A percentile compares a stretch with the other conserved stretches of the same genome.
Conservation (phyloP, 2,888 invertebrate species). For the Rhingia rostrata region DNA sequence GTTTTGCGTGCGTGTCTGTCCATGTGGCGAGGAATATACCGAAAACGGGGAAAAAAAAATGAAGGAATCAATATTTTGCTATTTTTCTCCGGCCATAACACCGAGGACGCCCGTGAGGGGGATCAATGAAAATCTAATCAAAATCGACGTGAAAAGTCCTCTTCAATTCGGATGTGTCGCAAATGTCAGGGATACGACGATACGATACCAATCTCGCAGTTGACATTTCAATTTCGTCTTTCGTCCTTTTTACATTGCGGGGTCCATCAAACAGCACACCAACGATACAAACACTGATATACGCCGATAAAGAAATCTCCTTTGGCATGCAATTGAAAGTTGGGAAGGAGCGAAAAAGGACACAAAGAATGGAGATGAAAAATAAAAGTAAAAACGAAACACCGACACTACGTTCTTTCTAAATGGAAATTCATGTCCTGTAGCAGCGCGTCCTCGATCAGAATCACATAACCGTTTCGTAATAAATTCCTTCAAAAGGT, state of each 20-base stretch:
- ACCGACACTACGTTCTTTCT: constrained; percentile 14
- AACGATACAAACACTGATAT: constrained; percentile 12
- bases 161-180: constrained; percentile 72
- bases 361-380: not conserved
- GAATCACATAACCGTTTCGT: constrained; percentile 57
- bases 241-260: constrained; percentile 34
- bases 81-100: not conserved
- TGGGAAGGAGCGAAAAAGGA: constrained; percentile 1
- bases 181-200: constrained; percentile 62
- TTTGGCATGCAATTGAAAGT: constrained; percentile 63
- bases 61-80: constrained; percentile 42
- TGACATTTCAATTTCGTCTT: constrained; percentile 73
- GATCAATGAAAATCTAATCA: constrained; percentile 74
- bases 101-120: constrained; percentile 16
- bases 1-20: constrained; percentile 51
- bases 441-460: constrained; percentile 41
- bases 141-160: constrained; percentile 74
- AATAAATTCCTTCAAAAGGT: constrained; percentile 66
- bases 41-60: constrained; percentile 13
- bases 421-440: constrained; percentile 68
- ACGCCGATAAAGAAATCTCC: constrained; percentile 44
- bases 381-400: not conserved
- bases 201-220: constrained; percentile 69
- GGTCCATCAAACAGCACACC: not conserved
- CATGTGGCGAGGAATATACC: constrained; percentile 25